Percentiles rank a stretch among this genome's conserved stretches.
Conservation (phyloP, 2,888 invertebrate genomes). For the Pachliopta kotzebuea region DNA sequence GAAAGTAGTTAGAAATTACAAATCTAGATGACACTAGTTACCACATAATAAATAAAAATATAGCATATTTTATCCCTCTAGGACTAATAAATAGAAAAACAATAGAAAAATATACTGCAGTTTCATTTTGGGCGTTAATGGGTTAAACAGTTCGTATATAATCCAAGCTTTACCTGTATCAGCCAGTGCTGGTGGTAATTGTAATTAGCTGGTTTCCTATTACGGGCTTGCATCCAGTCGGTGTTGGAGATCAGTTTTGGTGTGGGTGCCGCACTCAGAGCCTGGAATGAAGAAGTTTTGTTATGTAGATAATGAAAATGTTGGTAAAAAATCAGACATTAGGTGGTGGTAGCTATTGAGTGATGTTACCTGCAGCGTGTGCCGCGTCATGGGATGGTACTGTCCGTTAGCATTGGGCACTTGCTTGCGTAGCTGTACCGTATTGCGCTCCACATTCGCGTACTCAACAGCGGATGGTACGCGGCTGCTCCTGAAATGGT, state of each 20-base stretch:
- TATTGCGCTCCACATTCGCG: constrained; percentile 72
- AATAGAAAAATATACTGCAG: too few relatives aligned
- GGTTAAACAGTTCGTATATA: neutral
- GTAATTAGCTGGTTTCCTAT: constrained; percentile 81
- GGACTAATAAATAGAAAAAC: too few relatives aligned
- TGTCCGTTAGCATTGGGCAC: constrained; percentile 55
- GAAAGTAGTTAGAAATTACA: too few relatives aligned
- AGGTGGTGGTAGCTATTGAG: too few relatives aligned
- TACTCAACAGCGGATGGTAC: constrained; percentile 81
- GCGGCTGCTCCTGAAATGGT: constrained; percentile 74
- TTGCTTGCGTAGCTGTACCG: constrained; percentile 47
- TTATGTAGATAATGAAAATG: too few relatives aligned
- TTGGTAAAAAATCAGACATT: too few relatives aligned
- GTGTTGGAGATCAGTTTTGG: constrained; percentile 85
- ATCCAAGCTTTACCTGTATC: constrained; percentile 82
- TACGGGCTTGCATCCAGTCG: constrained; percentile 86
- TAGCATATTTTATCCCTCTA: too few relatives aligned
- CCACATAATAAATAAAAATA: too few relatives aligned
- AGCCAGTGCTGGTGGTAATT: constrained; percentile 94
- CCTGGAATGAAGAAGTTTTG: constrained; percentile 46
- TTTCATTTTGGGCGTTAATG: too few relatives aligned
- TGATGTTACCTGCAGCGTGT: constrained; percentile 77
- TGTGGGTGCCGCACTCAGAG: constrained; percentile 89
- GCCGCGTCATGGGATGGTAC: constrained; percentile 85
- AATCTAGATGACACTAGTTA: too few relatives aligned